Percentiles rank a stretch among this genome's conserved stretches.
phyloP scores from a whole-genome alignment of 2,113 vertebrate genomes.

The Microcebus lehilahytsara region DNA sequence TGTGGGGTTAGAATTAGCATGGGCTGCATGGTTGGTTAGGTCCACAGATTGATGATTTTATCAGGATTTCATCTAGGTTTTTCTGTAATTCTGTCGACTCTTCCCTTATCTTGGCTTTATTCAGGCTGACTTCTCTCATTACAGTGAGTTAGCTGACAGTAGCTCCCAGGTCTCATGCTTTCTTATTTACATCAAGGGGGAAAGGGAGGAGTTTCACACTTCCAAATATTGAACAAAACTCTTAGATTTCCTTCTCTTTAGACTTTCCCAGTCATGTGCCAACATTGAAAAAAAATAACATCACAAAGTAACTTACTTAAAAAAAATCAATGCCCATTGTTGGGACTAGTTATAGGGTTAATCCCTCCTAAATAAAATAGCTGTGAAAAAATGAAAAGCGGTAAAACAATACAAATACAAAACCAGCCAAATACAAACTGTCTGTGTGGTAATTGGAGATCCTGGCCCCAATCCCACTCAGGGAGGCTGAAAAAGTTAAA shows the following conservation, averaged over 20 bases:
- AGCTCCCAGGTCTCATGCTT: neutral
- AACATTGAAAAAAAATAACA: neutral
- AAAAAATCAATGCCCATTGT: neutral
- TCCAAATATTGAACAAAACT: neutral
- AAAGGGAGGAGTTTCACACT: neutral
- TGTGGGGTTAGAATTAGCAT: neutral
- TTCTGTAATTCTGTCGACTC: neutral
- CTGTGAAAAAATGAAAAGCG: neutral
- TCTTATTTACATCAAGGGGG: neutral
- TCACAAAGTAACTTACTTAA: neutral
- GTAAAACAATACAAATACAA: neutral
- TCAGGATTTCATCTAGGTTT: neutral
- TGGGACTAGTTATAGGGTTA: neutral
- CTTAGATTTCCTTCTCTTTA: neutral
- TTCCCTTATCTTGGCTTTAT: neutral
- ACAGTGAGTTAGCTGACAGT: neutral
- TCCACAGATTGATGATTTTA: neutral
- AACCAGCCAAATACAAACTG: neutral
- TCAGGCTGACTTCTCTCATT: neutral
- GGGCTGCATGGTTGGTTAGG: neutral
- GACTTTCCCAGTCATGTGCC: neutral
- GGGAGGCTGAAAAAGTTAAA: too few relatives aligned
- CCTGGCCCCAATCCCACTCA: too few relatives aligned
- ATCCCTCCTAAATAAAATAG: neutral
- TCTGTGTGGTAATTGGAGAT: too few relatives aligned